These are phyloP conservation scores for Garrulus glandarius DNA, from an alignment of 2,797 vertebrate genomes.

Conservation along the genomic window DNA sequence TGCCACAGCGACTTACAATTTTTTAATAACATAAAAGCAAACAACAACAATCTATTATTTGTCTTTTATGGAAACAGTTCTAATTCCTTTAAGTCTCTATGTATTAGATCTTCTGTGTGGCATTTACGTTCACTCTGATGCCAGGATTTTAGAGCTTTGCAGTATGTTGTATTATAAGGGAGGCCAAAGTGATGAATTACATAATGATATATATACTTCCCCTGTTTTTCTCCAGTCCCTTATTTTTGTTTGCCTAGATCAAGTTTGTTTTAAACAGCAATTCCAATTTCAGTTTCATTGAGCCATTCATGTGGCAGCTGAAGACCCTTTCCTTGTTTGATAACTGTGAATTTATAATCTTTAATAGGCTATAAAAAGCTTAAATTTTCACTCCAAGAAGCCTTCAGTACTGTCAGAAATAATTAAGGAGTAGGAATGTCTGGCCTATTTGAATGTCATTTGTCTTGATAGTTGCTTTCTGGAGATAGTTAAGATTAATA, in stretches of 20 bases:
- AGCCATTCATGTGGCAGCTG: neutral
- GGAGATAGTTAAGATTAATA: constrained; percentile 10
- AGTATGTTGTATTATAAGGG: neutral
- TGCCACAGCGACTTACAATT: neutral
- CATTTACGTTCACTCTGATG: neutral
- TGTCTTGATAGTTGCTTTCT: constrained; percentile 28
- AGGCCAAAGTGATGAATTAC: neutral
- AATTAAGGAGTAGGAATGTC: constrained; percentile 4
- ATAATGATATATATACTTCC: neutral
- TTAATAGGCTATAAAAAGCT: constrained; percentile 15
- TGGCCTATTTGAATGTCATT: constrained; percentile 4
- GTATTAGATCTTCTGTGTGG: neutral
- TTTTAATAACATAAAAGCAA: neutral
- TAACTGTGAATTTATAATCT: neutral
- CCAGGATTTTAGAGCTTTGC: neutral
- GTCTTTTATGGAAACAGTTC: neutral
- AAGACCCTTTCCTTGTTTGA: neutral
- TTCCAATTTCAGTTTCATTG: neutral
- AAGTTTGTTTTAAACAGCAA: neutral
- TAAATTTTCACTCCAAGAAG: constrained; percentile 6
- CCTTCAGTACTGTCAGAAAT: constrained; percentile 25
- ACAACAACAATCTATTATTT: neutral
- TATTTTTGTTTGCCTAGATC: neutral
- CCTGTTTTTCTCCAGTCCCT: neutral
- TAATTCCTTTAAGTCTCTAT: neutral